phyloP scores from a whole-genome alignment of 64 coral and sea anemone genomes.

The Porites australiensis region DNA sequence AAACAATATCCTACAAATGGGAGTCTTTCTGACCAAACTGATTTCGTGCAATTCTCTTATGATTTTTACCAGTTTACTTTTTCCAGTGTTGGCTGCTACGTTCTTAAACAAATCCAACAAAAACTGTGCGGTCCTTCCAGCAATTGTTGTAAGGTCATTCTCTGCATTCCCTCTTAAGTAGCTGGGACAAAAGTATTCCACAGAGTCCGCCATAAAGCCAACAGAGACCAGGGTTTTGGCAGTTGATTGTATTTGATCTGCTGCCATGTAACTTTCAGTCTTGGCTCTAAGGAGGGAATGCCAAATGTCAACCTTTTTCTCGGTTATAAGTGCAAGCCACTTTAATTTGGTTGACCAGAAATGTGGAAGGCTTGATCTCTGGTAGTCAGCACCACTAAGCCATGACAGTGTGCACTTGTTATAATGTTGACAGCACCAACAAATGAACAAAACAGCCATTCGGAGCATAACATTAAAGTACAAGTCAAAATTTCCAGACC shows the following conservation, averaged over 20 bases:
- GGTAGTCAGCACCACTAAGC: conserved; percentile 25
- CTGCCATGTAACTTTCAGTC: neutral
- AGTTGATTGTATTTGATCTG: neutral
- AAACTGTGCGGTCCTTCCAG: conserved; percentile 2
- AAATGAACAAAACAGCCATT: conserved; percentile 37
- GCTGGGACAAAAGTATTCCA: neutral
- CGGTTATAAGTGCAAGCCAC: neutral
- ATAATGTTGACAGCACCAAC: conserved; percentile 37
- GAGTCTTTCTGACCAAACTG: too few species aligned
- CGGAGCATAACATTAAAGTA: conserved; percentile 21
- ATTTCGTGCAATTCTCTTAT: too few species aligned
- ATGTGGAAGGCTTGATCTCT: neutral
- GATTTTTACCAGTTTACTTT: too few species aligned
- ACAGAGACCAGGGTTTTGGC: neutral
- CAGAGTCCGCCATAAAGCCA: neutral
- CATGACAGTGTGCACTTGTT: conserved; percentile 46
- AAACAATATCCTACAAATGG: too few species aligned
- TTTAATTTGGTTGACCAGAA: neutral
- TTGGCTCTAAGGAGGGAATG: neutral
- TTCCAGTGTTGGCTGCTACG: conserved; percentile 37
- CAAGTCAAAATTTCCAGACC: conserved; percentile 10
- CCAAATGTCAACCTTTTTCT: conserved; percentile 1
- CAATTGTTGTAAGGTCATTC: neutral
- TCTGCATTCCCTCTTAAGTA: neutral
- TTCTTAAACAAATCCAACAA: conserved; percentile 1